phyloP scores from a whole-genome alignment of 2,888 invertebrate genomes.

The Proisotoma minuta region DNA sequence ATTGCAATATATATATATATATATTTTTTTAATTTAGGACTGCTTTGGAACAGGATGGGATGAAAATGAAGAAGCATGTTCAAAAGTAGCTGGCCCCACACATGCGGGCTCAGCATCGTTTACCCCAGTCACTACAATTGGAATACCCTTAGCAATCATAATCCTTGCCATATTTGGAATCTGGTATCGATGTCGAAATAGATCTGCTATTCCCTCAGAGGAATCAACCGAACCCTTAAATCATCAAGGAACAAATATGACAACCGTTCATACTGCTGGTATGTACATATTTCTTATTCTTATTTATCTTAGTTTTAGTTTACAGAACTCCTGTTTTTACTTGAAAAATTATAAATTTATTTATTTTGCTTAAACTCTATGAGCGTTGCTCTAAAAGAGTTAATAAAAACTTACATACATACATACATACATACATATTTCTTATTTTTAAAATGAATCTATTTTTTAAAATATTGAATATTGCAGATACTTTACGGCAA shows the following conservation, averaged over 20 bases:
- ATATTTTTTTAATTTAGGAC: conserved; percentile 16
- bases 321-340: not conserved
- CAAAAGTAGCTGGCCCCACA: not conserved
- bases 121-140: conserved; percentile 27
- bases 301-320: no score
- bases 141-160: conserved; percentile 27
- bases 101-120: not conserved
- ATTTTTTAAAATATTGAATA: not conserved
- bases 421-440: not conserved
- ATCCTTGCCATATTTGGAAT: conserved; percentile 24
- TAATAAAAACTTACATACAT: no score
- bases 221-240: conserved; percentile 36
- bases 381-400: no score
- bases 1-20: not conserved
- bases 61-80: conserved; percentile 29
- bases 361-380: no score
- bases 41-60: conserved; percentile 31
- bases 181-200: conserved; percentile 20
- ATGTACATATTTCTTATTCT: not conserved
- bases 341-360: no score
- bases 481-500: conserved; percentile 29
- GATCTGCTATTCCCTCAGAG: conserved; percentile 17
- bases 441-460: not conserved
- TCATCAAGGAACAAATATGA: conserved; percentile 34
- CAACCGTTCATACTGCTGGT: conserved; percentile 35